A percentile compares a stretch with the other conserved stretches of the same genome.
Evolutionary conservation across 1,140 invertebrate species (phyloP).

Genomic region (Homarus americanus): DNA sequence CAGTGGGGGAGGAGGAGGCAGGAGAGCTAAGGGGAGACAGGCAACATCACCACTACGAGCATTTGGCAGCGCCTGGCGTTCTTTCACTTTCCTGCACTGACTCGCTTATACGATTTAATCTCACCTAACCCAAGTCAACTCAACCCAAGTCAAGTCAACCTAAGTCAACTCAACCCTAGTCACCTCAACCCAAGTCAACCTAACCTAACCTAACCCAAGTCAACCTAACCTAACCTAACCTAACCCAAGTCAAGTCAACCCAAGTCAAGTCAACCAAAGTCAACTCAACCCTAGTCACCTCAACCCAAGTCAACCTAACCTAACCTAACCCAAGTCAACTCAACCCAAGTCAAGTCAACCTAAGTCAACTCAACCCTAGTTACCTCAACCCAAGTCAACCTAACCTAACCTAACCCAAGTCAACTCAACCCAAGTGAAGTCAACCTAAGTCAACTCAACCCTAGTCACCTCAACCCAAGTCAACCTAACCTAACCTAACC

Average conservation of each 20-base stretch:
- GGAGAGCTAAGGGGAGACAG: too few species aligned
- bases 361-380: too few species aligned
- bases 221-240: not conserved
- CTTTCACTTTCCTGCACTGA: too few species aligned
- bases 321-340: not conserved
- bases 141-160: not conserved
- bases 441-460: not conserved
- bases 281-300: not conserved
- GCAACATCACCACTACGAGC: too few species aligned
- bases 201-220: too few species aligned
- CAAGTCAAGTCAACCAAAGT: constrained; percentile 1
- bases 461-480: not conserved
- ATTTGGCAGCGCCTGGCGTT: too few species aligned
- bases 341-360: too few species aligned
- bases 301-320: not conserved
- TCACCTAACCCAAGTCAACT: too few species aligned
- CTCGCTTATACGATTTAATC: too few species aligned
- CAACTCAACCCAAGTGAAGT: not conserved
- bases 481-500: not conserved
- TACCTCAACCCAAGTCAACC: not conserved
- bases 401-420: not conserved
- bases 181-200: not conserved
- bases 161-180: not conserved
- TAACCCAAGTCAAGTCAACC: not conserved
- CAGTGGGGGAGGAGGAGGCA: too few species aligned